phyloP scores from a whole-genome alignment of 1,140 invertebrate species.

The Andricus grossulariae region DNA sequence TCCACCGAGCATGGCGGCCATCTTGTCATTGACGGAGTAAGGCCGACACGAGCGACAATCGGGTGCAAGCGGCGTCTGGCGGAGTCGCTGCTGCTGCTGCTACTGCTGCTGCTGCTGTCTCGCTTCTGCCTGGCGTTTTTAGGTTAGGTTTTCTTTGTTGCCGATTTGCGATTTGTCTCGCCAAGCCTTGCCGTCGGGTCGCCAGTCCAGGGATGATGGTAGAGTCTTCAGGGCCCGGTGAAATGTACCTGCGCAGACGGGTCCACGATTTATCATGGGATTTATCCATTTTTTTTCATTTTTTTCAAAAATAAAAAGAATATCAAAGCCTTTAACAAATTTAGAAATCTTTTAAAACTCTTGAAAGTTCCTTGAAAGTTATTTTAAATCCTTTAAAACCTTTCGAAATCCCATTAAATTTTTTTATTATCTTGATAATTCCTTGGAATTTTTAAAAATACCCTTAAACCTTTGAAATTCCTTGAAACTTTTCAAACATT shows the following conservation, averaged over 20 bases:
- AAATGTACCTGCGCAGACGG: slow-evolving; percentile 49
- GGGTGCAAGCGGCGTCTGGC: slow-evolving; percentile 33
- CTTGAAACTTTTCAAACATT: too few relatives aligned
- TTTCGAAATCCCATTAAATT: too few relatives aligned
- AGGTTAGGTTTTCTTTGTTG: not conserved
- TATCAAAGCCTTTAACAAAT: too few relatives aligned
- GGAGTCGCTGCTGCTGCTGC: slow-evolving; percentile 27
- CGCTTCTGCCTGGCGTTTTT: not conserved
- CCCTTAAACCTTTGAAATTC: too few relatives aligned
- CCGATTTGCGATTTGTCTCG: not conserved
- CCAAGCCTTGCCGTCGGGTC: not conserved
- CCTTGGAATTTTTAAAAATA: too few relatives aligned
- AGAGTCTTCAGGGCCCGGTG: not conserved
- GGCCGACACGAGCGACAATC: slow-evolving; percentile 8
- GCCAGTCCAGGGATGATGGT: not conserved
- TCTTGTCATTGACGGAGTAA: slow-evolving; percentile 67
- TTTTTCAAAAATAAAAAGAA: not conserved
- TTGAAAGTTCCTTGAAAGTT: too few relatives aligned
- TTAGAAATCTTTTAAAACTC: too few relatives aligned
- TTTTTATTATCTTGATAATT: too few relatives aligned
- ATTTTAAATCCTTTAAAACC: too few relatives aligned
- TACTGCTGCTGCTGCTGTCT: not conserved
- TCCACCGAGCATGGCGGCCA: slow-evolving; percentile 71
- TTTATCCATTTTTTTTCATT: slow-evolving; percentile 43
- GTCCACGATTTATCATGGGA: slow-evolving; percentile 61